Percentiles rank a stretch among this genome's conserved stretches.
phyloP scores from a whole-genome alignment of 2,113 vertebrate species.

The Sakesphorus luctuosus region DNA sequence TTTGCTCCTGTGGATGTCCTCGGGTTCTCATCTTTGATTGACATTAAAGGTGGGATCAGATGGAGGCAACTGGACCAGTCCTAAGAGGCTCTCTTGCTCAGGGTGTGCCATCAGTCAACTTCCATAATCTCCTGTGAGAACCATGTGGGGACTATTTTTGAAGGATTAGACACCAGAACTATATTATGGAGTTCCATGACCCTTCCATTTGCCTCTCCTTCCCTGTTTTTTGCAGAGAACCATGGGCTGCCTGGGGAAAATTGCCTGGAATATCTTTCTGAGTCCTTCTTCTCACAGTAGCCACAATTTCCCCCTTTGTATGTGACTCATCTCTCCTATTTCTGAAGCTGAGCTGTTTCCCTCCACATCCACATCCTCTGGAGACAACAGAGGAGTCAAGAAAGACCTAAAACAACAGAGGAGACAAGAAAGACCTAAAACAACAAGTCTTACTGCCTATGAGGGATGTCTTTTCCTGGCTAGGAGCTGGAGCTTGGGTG shows the following conservation, averaged over 20 bases:
- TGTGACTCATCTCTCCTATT: neutral
- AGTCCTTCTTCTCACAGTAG: neutral
- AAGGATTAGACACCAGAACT: neutral
- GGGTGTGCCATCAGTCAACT: neutral
- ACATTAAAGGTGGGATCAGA: neutral
- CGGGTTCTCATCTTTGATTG: neutral
- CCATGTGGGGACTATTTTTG: neutral
- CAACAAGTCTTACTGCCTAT: fast-evolving
- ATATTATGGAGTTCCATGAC: fast-evolving
- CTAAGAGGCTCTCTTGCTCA: neutral
- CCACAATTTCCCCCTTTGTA: neutral
- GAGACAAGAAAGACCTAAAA: neutral
- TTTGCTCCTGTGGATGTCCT: neutral
- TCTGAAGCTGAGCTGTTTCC: neutral
- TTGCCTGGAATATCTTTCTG: neutral
- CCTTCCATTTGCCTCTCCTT: neutral
- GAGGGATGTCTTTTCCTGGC: neutral
- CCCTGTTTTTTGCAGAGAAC: neutral
- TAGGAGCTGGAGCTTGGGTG: neutral
- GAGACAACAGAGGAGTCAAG: neutral
- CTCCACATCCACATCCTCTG: neutral
- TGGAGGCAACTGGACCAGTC: neutral
- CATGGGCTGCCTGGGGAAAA: neutral
- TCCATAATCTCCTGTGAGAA: neutral
- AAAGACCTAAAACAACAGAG: neutral